Evolutionary conservation across 2,888 invertebrate species (phyloP).

Genomic region (Temnothorax unifasciatus): DNA sequence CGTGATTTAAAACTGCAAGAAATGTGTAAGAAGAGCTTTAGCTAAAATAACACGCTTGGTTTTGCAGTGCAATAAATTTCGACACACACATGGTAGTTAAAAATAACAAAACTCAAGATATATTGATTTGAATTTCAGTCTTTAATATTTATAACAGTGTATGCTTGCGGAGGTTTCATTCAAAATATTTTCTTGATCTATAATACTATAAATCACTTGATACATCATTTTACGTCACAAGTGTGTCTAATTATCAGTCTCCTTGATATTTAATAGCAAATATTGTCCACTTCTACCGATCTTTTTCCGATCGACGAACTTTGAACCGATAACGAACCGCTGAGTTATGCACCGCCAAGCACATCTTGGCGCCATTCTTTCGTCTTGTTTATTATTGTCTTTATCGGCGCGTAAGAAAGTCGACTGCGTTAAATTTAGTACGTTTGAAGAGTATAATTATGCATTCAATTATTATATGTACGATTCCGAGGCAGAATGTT

Average conservation of each 20-base stretch:
- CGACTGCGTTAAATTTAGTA: conserved; percentile 19
- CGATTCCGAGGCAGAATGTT: not conserved
- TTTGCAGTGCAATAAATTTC: too few relatives aligned
- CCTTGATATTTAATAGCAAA: conserved; percentile 21
- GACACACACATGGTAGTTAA: too few relatives aligned
- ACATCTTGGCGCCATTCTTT: not conserved
- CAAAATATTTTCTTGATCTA: not conserved
- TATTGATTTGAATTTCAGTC: too few relatives aligned
- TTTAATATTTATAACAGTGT: too few relatives aligned
- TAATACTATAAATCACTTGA: too few relatives aligned
- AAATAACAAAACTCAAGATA: too few relatives aligned
- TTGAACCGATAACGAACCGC: not conserved
- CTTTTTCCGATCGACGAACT: conserved; percentile 11
- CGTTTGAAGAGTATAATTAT: conserved; percentile 6
- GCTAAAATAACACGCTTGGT: too few relatives aligned
- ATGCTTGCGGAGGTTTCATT: not conserved
- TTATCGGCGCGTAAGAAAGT: conserved; percentile 6
- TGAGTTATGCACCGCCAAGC: not conserved
- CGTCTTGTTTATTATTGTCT: conserved; percentile 26
- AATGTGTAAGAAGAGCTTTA: too few relatives aligned
- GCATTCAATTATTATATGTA: not conserved
- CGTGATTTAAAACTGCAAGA: too few relatives aligned
- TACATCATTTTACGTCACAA: conserved; percentile 8
- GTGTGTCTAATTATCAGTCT: conserved; percentile 14
- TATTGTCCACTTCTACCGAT: conserved; percentile 14